Evolutionary conservation across 2,113 vertebrate genomes (phyloP).

Genomic region (Mirounga angustirostris): DNA sequence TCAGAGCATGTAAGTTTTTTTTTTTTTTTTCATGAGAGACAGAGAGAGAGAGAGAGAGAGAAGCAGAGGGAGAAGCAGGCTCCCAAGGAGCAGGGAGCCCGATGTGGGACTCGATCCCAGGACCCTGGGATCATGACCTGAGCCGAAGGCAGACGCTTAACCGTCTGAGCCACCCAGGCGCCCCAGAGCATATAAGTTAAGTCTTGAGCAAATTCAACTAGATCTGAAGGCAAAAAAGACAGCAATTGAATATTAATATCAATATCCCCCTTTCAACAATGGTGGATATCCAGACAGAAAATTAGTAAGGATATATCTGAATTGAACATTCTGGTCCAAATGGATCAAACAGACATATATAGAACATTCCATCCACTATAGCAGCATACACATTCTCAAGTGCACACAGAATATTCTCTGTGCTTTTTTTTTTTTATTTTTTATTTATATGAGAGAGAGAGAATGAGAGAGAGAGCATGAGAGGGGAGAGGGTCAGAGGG

Average conservation of each 20-base stretch:
- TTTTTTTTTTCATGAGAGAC: too few species aligned
- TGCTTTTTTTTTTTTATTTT: too few species aligned
- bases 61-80: too few species aligned
- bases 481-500: too few species aligned
- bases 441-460: too few species aligned
- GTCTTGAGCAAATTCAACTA: not conserved
- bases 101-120: too few species aligned
- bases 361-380: not conserved
- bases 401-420: not conserved
- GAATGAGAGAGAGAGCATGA: too few species aligned
- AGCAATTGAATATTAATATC: not conserved
- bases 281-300: not conserved
- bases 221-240: not conserved
- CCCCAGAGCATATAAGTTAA: not conserved
- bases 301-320: not conserved
- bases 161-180: too few species aligned
- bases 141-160: too few species aligned
- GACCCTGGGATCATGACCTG: too few species aligned
- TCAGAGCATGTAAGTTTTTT: not conserved
- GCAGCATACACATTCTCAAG: not conserved
- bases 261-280: not conserved
- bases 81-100: too few species aligned
- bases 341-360: not conserved
- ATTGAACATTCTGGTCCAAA: not conserved
- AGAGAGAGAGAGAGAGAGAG: too few species aligned